Evolutionary conservation across 1,140 invertebrate species (phyloP), one percentile per base, ranked within the genome.

Genomic region (Paralvinella palmiformis): DNA sequence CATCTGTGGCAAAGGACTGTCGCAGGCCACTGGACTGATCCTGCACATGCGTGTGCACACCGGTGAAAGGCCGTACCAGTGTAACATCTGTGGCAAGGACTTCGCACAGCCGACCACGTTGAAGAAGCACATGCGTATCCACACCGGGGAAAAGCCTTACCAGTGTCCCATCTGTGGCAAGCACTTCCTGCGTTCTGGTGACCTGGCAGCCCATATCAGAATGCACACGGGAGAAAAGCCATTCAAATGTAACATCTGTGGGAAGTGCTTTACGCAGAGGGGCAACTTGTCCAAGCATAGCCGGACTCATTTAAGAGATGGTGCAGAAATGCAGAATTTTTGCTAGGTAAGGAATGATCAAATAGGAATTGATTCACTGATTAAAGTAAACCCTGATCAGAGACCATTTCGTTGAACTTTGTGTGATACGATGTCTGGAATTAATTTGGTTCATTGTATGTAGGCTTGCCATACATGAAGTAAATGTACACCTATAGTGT

Each of bases 181-280:
- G 41, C 88, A 90, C 75, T 94, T 95, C 75, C 91, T 91, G 57
- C 84, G 90, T 32, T 91, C 91, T 74, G 91, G 92, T 73, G 92
- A 92, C 77, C 87, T 83, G 84, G 87, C 76, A 88, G 89, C 83
- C 86, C 88, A 72, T 84, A 81, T 88, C 67, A 86, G 90, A 75
- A 87, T 86, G 2, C 91, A 96, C 76, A 96, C 92, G 0, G 89
- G 90, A 62, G 83, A 86, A 64, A 88, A 88, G 69, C 90, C 89
- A 1, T 88, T 87, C 78, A 83, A 85, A 74, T 94, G 91, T 74
- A 76, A 82, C 0, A 82, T 88, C 58, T 93, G 91, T 72, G 83
- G 85, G 24, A 87, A 89, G 27, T 50, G 63, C 75, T 94, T 96
- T 76, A 91, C 91, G 56, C 84, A 90, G 31, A 91, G 92, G 74